Base-by-base conservation (phyloP, 2,888 invertebrate species). In the Troilus luridus region DNA sequence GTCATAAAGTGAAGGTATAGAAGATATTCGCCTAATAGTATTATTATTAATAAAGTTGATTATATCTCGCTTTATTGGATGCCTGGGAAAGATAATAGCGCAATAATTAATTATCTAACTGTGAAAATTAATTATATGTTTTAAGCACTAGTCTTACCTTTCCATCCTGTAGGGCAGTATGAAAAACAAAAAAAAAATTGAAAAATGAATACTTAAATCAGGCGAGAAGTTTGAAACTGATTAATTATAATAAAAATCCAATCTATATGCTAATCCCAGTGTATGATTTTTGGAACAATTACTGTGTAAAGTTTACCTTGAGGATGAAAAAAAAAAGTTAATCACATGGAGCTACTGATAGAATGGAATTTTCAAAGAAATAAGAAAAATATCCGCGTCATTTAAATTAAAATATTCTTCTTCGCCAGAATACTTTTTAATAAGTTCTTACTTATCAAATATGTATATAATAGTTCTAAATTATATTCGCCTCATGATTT, bases 131-230 rank as follows among this genome's bases (percentile, higher is more conserved):
- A 64, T 41, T 77, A 7, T 67, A 67, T 27, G 24, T 81, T 81
- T 27, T 14, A 19, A 85, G 27, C 24, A 81, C 60, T 17, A 90
- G 67, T 92, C 92, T 93, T 93, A 93, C 93, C 93, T 93, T 93
- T 59, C 93, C 92, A 92, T 93, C 93, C 93, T 93, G 93, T 92
- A 92, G 72, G 62, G 64, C 59, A 91, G 92, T 90, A 91, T 91
- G 85, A 88, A 85, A 91, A 89, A 91, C 90, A 91, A 58, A 27
- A 90, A 90, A 72, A 89, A 88, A 91, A 91, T 77, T 77, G 72
- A 77, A 41, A 77, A 90, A 72, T 90, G 72, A 90, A 90, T 94
- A 93, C 81, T 77, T 81, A 90, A 77, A 59, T 41, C 67, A 21
- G 24, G 5, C n/a, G 12, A 59, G 11, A 3, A 56, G 24, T 64